phyloP scores from a whole-genome alignment of 2,113 vertebrate genomes.

The Erinaceus europaeus region DNA sequence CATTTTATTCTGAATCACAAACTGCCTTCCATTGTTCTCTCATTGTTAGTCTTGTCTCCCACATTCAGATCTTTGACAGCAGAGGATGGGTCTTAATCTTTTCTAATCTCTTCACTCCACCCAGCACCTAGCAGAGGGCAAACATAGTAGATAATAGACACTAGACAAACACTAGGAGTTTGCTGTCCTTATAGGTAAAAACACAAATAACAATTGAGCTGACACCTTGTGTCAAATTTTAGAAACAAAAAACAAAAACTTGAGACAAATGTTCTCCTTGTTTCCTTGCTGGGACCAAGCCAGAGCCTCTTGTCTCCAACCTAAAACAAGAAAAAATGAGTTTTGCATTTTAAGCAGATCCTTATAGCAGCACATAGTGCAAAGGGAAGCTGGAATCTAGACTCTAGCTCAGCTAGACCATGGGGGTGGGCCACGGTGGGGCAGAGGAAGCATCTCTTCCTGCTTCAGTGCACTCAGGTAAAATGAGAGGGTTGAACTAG shows the following conservation, averaged over 20 bases:
- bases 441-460: background rate
- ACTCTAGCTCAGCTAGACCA: background rate
- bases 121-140: slow-evolving; percentile 24
- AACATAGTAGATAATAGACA: background rate
- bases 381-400: background rate
- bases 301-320: slow-evolving; percentile 26
- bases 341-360: slow-evolving; percentile 34
- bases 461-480: background rate
- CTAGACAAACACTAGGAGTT: background rate
- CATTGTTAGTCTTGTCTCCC: slow-evolving; percentile 55
- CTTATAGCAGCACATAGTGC: background rate
- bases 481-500: background rate
- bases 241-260: background rate
- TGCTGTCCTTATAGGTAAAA: slow-evolving; percentile 12
- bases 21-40: slow-evolving; percentile 62
- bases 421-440: too few relatives aligned
- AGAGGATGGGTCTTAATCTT: slow-evolving; percentile 35
- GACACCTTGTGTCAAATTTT: slow-evolving; percentile 10
- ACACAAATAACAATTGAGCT: slow-evolving; percentile 22
- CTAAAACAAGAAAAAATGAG: slow-evolving; percentile 37
- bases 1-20: slow-evolving; percentile 62
- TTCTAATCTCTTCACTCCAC: background rate
- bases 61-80: slow-evolving; percentile 41
- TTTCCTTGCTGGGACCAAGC: slow-evolving; percentile 30
- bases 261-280: background rate